A percentile compares a stretch with the other conserved stretches of the same genome.
phyloP scores from a whole-genome alignment of 2,113 vertebrate species.

The Merops nubicus region DNA sequence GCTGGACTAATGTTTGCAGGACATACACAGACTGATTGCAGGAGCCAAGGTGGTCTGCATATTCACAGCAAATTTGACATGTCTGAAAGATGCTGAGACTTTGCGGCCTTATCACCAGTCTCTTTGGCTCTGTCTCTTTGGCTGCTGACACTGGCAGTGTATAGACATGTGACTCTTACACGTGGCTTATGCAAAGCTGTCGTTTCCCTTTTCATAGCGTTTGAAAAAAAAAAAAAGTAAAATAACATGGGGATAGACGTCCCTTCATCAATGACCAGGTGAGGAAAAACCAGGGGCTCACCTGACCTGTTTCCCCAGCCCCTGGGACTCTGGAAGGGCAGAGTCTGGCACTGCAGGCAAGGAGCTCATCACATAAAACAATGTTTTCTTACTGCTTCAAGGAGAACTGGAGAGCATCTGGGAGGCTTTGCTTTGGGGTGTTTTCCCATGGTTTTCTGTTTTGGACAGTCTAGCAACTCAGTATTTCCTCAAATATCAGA shows the following conservation, averaged over 20 bases:
- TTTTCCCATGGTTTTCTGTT: background rate
- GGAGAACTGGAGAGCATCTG: background rate
- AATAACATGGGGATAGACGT: background rate
- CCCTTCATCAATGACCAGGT: background rate
- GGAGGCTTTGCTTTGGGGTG: background rate
- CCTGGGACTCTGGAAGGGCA: background rate
- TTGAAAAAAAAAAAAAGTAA: background rate
- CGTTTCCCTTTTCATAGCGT: background rate
- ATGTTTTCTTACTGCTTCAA: rapidly evolving
- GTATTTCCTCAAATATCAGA: background rate
- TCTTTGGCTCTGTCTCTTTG: background rate
- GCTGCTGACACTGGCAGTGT: rapidly evolving
- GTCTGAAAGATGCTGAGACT: background rate
- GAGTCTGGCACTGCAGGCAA: background rate
- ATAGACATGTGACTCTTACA: background rate
- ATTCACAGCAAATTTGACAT: background rate
- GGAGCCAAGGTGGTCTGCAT: background rate
- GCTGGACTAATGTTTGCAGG: background rate
- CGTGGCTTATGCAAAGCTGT: background rate
- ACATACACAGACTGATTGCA: rapidly evolving
- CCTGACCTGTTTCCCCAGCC: background rate
- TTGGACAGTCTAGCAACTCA: background rate
- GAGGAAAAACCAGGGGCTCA: background rate
- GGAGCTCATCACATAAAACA: background rate
- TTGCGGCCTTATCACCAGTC: background rate